Evolutionary conservation across 2,888 invertebrate species (phyloP), one percentile per base, ranked within the genome.

Genomic region (Trisateles emortualis): DNA sequence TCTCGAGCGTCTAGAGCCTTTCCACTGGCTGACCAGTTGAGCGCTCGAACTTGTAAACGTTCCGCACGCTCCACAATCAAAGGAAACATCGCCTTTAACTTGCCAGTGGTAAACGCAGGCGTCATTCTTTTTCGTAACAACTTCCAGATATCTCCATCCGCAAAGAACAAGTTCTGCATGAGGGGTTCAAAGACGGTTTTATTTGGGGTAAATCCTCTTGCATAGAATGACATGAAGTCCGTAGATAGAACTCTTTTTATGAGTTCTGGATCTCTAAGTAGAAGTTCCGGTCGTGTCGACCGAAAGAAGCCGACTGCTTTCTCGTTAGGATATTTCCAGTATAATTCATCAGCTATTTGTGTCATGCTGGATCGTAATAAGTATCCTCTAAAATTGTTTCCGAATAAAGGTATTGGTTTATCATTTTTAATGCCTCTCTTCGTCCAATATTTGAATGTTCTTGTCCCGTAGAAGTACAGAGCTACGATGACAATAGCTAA

Each of bases 1-100:
- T 88, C 88, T 1, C 86, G 73, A 3, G 81, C 83, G 52, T 84
- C 86, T 5, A 83, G 47, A 14, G 78, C 49, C 1, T 47, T 59
- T 1, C 67, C 75, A 17, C 44, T 40, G 22, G 68, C 60, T 36
- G 81, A 78, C 11, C 74, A 74, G 10, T 48, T 38, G 0, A 74
- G 65, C n/a, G 80, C 72, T 3, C 81, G 76, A 9, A 58, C 42
- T 52, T 79, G 82, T 49, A 89, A 68, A 24, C 68, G 63, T 65
- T 84, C 83, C 2, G 86, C 83, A 22, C 86, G 78, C 56, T 83
- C 83, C 44, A 79, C 76, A 13, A 88, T 77, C 49, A 88, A 73
- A 9, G 86, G 87, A 55, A 88, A 87, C 88, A 88, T 88, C 17
- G 83, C 85, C 40, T 78, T 78, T 42, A 87, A 74, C 70, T 86